A percentile compares a stretch with the other conserved stretches of the same genome.
These are phyloP conservation scores for Schizopygopsis malacanthus DNA, from an alignment of 2,797 vertebrate genomes.

Conservation along the genomic window DNA sequence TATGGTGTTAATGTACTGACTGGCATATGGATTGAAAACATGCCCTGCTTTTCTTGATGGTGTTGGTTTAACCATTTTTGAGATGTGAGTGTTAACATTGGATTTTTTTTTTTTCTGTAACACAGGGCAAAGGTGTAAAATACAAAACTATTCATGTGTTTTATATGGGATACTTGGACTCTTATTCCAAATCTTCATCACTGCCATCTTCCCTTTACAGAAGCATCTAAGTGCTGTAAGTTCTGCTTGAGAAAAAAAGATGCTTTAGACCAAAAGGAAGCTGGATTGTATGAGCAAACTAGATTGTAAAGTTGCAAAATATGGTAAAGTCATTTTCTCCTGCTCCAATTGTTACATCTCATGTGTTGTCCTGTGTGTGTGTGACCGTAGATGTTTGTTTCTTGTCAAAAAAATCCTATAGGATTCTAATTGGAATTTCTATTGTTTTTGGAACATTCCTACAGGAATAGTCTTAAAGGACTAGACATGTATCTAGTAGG, in stretches of 20 bases:
- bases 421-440: too few relatives aligned
- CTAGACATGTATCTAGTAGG: too few relatives aligned
- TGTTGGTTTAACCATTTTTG: conserved; percentile 40
- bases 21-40: conserved; percentile 47
- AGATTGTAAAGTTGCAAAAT: conserved; percentile 60
- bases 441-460: too few relatives aligned
- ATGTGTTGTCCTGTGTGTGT: conserved; percentile 59
- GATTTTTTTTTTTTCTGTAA: not conserved
- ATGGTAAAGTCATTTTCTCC: conserved; percentile 58
- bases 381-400: not conserved
- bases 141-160: conserved; percentile 19
- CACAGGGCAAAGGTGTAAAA: conserved; percentile 25
- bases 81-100: conserved; percentile 34
- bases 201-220: conserved; percentile 12
- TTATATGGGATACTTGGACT: conserved; percentile 18
- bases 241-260: not conserved
- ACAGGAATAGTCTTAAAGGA: too few relatives aligned
- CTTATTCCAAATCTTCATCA: not conserved
- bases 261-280: not conserved
- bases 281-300: not conserved
- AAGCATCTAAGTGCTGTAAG: not conserved
- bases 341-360: conserved; percentile 55
- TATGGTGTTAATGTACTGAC: conserved; percentile 56
- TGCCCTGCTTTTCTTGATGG: conserved; percentile 50
- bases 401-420: too few relatives aligned